Conservation (phyloP, 1,140 invertebrate species). For the Tetranychus urticae region DNA sequence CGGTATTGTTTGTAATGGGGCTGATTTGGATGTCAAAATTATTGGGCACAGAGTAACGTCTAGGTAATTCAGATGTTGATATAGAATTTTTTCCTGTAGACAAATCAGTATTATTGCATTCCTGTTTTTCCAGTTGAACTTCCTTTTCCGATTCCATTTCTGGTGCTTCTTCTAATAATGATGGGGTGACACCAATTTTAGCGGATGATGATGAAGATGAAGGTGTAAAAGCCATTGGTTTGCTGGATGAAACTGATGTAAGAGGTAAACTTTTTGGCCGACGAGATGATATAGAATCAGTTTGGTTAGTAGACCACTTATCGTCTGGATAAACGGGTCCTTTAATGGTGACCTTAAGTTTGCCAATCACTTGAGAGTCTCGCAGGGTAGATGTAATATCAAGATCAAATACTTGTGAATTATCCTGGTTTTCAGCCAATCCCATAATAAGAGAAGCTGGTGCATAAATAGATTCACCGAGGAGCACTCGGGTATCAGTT, state of each 20-base stretch:
- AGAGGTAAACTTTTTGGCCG: too few species aligned
- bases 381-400: neutral
- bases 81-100: too few species aligned
- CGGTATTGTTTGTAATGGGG: neutral
- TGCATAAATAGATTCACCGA: neutral
- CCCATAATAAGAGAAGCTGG: neutral
- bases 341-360: neutral
- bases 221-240: too few species aligned
- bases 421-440: neutral
- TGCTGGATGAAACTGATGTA: too few species aligned
- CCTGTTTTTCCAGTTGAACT: neutral
- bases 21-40: neutral
- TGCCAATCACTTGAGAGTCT: neutral
- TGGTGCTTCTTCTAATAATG: too few species aligned
- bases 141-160: neutral
- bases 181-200: too few species aligned
- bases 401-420: neutral
- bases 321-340: too few species aligned
- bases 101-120: too few species aligned
- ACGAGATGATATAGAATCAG: neutral
- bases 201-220: too few species aligned
- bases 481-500: neutral
- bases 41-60: neutral
- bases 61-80: too few species aligned
- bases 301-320: neutral